phyloP scores from a whole-genome alignment of 1,140 invertebrate genomes.

The Drosophila asahinai region DNA sequence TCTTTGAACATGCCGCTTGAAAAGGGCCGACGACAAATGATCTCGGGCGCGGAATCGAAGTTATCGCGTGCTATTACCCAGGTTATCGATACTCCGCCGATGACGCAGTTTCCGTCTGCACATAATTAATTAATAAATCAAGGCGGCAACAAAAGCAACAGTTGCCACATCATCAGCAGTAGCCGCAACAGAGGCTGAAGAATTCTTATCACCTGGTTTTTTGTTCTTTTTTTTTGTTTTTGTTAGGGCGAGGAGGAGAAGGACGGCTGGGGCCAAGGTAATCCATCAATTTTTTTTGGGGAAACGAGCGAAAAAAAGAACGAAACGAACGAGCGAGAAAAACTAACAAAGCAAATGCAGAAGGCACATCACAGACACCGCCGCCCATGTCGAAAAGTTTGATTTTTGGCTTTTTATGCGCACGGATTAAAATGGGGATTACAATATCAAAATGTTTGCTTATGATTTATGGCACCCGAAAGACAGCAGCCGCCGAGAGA shows the following conservation, averaged over 20 bases:
- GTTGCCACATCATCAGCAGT: conserved; percentile 63
- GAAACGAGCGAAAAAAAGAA: conserved; percentile 60
- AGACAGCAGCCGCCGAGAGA: conserved; percentile 56
- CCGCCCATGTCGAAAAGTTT: conserved; percentile 84
- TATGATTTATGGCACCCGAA: conserved; percentile 82
- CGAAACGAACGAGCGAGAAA: conserved; percentile 47
- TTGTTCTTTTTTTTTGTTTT: neutral
- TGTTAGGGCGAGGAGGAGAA: neutral
- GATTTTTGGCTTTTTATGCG: conserved; percentile 85
- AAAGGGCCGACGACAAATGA: conserved; percentile 61
- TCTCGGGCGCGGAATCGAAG: conserved; percentile 54
- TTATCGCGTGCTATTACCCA: conserved; percentile 63
- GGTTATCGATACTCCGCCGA: conserved; percentile 65
- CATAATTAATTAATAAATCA: conserved; percentile 84
- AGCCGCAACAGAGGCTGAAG: conserved; percentile 27
- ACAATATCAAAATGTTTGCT: conserved; percentile 85
- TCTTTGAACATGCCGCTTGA: conserved; percentile 55
- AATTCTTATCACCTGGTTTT: conserved; percentile 61
- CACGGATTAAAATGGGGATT: conserved; percentile 84
- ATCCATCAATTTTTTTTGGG: conserved; percentile 76
- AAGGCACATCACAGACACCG: conserved; percentile 77
- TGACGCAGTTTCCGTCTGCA: conserved; percentile 75
- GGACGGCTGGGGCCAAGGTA: conserved; percentile 56
- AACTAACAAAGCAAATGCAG: conserved; percentile 66
- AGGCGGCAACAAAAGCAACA: conserved; percentile 46